Evolutionary conservation across 2,888 invertebrate genomes (phyloP).

Genomic region (Lydus trimaculatus): DNA sequence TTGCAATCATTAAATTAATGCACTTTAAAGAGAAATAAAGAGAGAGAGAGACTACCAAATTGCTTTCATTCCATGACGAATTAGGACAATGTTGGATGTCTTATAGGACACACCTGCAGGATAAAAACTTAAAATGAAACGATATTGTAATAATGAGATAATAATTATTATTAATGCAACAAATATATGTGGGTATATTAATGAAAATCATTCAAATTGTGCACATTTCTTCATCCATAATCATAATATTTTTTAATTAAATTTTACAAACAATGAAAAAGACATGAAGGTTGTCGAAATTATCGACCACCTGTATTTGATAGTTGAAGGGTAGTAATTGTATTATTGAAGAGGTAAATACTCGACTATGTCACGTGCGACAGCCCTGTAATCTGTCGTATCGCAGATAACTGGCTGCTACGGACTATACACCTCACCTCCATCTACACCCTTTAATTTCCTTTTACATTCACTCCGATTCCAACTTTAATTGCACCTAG

Average conservation of each 20-base stretch:
- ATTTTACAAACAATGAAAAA: not conserved
- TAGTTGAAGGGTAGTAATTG: not conserved
- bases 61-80: constrained; percentile 26
- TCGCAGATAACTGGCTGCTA: constrained; percentile 51
- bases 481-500: constrained; percentile 49
- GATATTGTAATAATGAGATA: constrained; percentile 46
- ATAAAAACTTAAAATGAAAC: constrained; percentile 42
- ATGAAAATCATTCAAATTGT: not conserved
- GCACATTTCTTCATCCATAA: not conserved
- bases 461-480: constrained; percentile 46
- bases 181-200: constrained; percentile 2
- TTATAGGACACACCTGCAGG: constrained; percentile 42
- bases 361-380: constrained; percentile 40
- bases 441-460: constrained; percentile 55
- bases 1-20: not conserved
- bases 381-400: constrained; percentile 52
- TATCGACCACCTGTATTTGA: constrained; percentile 2
- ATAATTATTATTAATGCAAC: constrained; percentile 45
- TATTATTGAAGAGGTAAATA: constrained; percentile 19
- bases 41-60: not conserved
- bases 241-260: not conserved
- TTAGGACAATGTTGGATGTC: constrained; percentile 21
- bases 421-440: constrained; percentile 50
- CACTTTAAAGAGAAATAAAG: not conserved
- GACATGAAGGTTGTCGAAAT: not conserved